A percentile compares a stretch with the other conserved stretches of the same genome.
These are phyloP conservation scores for Mionectes olivaceus DNA, from an alignment of 2,797 vertebrate genomes.

Conservation along the genomic window DNA sequence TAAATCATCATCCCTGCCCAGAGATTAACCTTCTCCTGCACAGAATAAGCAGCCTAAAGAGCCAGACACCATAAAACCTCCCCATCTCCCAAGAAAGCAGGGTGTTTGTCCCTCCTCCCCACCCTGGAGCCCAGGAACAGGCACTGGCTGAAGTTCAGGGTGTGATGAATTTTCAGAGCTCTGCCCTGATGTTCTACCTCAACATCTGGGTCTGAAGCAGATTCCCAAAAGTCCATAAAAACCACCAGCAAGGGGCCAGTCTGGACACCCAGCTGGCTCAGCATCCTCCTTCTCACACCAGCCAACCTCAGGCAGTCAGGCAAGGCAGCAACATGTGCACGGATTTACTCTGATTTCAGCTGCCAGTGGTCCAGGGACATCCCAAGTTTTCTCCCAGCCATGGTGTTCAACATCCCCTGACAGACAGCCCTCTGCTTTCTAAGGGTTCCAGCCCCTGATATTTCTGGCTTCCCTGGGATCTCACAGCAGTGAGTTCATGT, in stretches of 20 bases:
- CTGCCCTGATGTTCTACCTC: not conserved
- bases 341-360: not conserved
- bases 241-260: not conserved
- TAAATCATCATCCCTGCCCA: not conserved
- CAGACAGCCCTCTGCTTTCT: not conserved
- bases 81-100: too few species aligned
- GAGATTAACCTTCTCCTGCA: not conserved
- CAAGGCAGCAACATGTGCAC: accelerated
- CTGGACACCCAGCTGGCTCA: not conserved
- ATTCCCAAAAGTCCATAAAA: not conserved
- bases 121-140: accelerated
- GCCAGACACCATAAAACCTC: not conserved
- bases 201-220: not conserved
- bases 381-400: not conserved
- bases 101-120: accelerated
- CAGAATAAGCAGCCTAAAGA: not conserved
- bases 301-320: accelerated
- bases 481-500: accelerated
- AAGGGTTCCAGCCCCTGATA: not conserved
- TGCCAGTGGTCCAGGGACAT: too few species aligned
- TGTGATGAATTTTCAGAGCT: not conserved
- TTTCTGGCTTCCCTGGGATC: not conserved
- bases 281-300: not conserved
- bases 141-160: not conserved
- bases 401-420: accelerated